These are phyloP conservation scores for Nemopilema nomurai DNA, from an alignment of 30 jellyfish, hydroid and myxozoan genomes.

Conservation along the genomic window DNA sequence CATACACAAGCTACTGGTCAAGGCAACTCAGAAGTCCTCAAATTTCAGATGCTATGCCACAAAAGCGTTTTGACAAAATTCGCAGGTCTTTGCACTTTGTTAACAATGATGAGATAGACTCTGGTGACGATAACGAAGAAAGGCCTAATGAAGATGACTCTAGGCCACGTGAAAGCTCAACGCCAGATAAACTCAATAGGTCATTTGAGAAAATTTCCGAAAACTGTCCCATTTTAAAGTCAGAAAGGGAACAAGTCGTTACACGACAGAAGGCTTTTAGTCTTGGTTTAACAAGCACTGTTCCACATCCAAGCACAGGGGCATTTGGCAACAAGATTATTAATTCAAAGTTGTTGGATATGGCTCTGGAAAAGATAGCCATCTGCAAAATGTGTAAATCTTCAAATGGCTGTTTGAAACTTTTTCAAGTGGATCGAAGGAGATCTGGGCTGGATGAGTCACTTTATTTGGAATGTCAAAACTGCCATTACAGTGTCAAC, in stretches of 20 bases:
- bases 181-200: conserved; percentile 11
- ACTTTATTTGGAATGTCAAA: conserved; percentile 8
- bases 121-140: neutral
- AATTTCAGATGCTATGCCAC: conserved; percentile 43
- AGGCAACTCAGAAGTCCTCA: conserved; percentile 44
- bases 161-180: neutral
- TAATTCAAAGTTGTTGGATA: neutral
- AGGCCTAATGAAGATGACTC: neutral
- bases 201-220: conserved; percentile 5
- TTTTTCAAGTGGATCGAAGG: conserved; percentile 16
- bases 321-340: neutral
- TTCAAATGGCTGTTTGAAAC: conserved; percentile 13
- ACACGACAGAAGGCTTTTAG: conserved; percentile 1
- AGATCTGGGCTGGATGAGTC: conserved; percentile 24
- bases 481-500: conserved; percentile 12
- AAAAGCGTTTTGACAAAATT: conserved; percentile 41
- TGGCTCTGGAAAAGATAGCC: conserved; percentile 21
- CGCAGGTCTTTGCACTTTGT: conserved; percentile 47
- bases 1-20: conserved; percentile 62
- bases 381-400: conserved; percentile 19
- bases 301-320: neutral
- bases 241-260: conserved; percentile 3
- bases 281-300: neutral
- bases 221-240: conserved; percentile 4
- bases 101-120: conserved; percentile 11